Conservation (phyloP, 1,140 invertebrate species). For the Drosophila tropicalis region DNA sequence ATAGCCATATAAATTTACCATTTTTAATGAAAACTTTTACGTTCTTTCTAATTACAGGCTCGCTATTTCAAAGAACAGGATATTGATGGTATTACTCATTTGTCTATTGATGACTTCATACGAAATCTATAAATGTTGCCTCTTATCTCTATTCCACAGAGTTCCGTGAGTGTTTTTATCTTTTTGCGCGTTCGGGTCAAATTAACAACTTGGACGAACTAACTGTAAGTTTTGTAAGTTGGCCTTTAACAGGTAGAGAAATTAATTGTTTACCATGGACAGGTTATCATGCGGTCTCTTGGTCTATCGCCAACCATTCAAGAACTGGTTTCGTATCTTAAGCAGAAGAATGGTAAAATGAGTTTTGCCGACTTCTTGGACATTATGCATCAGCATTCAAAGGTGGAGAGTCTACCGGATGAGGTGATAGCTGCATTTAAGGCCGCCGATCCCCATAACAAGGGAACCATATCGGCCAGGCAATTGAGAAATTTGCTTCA, state of each 20-base stretch:
- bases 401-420: conserved; percentile 93
- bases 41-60: conserved; percentile 84
- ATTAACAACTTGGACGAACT: conserved; percentile 95
- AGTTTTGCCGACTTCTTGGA: conserved; percentile 98
- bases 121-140: conserved; percentile 19
- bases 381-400: conserved; percentile 95
- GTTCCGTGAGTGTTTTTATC: conserved; percentile 96
- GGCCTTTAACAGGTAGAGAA: neutral
- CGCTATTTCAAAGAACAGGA: conserved; percentile 93
- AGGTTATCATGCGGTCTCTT: conserved; percentile 92
- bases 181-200: conserved; percentile 94
- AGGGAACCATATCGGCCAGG: conserved; percentile 90
- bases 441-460: conserved; percentile 90
- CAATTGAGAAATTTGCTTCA: conserved; percentile 94
- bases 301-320: conserved; percentile 96
- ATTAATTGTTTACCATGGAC: neutral
- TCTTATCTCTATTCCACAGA: conserved; percentile 85
- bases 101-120: conserved; percentile 52
- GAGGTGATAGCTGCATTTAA: conserved; percentile 95
- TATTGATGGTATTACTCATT: conserved; percentile 87
- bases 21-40: conserved; percentile 43
- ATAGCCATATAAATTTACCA: conserved; percentile 27
- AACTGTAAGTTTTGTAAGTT: conserved; percentile 86
- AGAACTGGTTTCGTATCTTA: conserved; percentile 93
- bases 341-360: conserved; percentile 95